phyloP scores from a whole-genome alignment of 2,113 vertebrate species.

The Hypocryptadius cinnamomeus region DNA sequence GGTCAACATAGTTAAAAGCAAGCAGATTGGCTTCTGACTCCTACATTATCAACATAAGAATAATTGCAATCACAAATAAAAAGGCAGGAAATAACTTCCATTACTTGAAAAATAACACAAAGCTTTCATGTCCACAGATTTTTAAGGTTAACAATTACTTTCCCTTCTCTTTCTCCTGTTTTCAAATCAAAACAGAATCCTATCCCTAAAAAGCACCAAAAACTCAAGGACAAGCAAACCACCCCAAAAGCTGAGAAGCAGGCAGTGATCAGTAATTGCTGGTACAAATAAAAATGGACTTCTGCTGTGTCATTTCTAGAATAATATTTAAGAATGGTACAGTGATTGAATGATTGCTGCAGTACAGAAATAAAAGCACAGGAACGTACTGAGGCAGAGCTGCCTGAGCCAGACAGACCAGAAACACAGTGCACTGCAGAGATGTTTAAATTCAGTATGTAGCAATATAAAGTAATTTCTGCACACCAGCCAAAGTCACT shows the following conservation, averaged over 20 bases:
- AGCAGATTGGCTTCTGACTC: background rate
- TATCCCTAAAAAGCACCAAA: background rate
- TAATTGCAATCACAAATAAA: conserved; percentile 13
- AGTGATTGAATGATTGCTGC: background rate
- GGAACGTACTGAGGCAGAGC: background rate
- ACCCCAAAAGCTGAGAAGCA: background rate
- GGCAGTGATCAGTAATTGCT: background rate
- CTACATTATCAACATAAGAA: background rate
- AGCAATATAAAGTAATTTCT: background rate
- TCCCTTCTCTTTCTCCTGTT: background rate
- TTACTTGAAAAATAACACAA: background rate
- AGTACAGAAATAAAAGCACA: background rate
- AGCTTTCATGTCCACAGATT: background rate
- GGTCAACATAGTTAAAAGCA: conserved; percentile 2
- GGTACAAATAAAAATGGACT: background rate
- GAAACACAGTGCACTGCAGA: background rate
- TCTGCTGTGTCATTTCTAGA: background rate
- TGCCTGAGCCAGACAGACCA: background rate
- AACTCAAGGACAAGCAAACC: background rate
- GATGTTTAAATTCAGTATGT: background rate
- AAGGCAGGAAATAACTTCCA: conserved; percentile 26
- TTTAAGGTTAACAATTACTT: background rate
- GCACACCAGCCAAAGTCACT: background rate
- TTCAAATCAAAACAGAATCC: background rate
- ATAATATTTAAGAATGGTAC: background rate